These are phyloP conservation scores for Siniperca undulata DNA, from an alignment of 2,797 vertebrate species.

Conservation along the genomic window DNA sequence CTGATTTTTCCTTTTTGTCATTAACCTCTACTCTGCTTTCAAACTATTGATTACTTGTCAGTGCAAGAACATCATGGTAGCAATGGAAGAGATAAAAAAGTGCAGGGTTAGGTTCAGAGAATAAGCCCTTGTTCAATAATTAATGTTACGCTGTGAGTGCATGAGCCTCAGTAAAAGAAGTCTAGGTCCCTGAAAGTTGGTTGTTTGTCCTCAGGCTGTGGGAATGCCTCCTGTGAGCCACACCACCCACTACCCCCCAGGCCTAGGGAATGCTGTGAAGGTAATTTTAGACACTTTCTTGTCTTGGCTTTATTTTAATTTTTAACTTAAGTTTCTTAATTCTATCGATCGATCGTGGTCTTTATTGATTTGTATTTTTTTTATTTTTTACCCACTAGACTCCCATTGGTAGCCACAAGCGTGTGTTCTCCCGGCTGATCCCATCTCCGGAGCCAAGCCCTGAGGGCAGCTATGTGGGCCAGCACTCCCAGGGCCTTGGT, in stretches of 20 bases:
- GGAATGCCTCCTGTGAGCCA: conserved; percentile 89
- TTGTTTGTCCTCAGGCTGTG: conserved; percentile 83
- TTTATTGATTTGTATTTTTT: background rate
- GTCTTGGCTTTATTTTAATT: background rate
- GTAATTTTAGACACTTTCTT: conserved; percentile 60
- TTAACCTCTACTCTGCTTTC: conserved; percentile 6
- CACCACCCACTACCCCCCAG: conserved; percentile 80
- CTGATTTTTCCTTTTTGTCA: conserved; percentile 4
- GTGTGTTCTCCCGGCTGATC: conserved; percentile 91
- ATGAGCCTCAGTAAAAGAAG: conserved; percentile 7
- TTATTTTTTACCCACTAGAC: conserved; percentile 80
- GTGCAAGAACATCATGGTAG: background rate
- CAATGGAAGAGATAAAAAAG: conserved; percentile 16
- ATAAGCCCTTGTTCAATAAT: conserved; percentile 52
- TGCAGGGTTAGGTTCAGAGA: conserved; percentile 20
- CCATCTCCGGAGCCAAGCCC: conserved; percentile 95
- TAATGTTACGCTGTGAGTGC: conserved; percentile 14
- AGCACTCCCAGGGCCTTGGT: conserved; percentile 94
- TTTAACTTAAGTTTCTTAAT: background rate
- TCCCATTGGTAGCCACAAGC: conserved; percentile 92
- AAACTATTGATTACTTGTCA: conserved; percentile 34
- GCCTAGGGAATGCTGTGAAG: conserved; percentile 85
- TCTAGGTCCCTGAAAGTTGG: conserved; percentile 38
- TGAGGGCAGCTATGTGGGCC: conserved; percentile 92
- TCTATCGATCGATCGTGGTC: no score